These are phyloP conservation scores for Chaetorhynchus papuensis DNA, from an alignment of 2,113 vertebrate genomes.

Conservation along the genomic window DNA sequence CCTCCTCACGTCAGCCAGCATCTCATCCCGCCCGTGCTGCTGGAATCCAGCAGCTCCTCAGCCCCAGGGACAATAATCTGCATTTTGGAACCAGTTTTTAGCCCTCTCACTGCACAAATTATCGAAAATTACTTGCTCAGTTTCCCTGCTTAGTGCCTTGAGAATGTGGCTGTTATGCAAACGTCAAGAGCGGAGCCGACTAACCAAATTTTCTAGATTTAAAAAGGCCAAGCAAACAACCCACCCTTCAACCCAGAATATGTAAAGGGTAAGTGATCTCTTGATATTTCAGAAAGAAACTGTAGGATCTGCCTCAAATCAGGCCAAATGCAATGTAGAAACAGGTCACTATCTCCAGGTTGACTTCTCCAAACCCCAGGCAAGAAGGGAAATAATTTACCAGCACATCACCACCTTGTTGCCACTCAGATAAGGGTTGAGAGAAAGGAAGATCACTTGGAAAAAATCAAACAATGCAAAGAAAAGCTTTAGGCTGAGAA, in stretches of 20 bases:
- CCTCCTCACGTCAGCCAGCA: background rate
- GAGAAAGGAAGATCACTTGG: background rate
- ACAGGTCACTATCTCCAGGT: background rate
- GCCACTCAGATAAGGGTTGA: accelerated
- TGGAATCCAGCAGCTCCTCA: background rate
- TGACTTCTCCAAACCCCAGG: background rate
- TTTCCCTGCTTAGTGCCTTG: accelerated
- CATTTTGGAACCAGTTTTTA: background rate
- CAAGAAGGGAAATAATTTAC: accelerated
- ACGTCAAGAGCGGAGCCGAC: accelerated
- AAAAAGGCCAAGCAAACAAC: background rate
- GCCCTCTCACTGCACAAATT: no score
- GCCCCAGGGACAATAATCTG: background rate
- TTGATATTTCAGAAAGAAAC: background rate
- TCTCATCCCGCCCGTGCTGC: background rate
- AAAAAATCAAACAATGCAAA: accelerated
- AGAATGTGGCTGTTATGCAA: accelerated
- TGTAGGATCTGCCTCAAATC: background rate
- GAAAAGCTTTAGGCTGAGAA: background rate
- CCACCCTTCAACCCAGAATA: background rate
- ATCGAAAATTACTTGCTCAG: background rate
- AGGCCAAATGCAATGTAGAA: background rate
- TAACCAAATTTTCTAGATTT: background rate
- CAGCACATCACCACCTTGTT: background rate
- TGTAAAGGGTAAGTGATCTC: accelerated